Evolutionary conservation across 2,113 vertebrate species (phyloP), one percentile per base, ranked within the genome.

Genomic region (Mola mola): DNA sequence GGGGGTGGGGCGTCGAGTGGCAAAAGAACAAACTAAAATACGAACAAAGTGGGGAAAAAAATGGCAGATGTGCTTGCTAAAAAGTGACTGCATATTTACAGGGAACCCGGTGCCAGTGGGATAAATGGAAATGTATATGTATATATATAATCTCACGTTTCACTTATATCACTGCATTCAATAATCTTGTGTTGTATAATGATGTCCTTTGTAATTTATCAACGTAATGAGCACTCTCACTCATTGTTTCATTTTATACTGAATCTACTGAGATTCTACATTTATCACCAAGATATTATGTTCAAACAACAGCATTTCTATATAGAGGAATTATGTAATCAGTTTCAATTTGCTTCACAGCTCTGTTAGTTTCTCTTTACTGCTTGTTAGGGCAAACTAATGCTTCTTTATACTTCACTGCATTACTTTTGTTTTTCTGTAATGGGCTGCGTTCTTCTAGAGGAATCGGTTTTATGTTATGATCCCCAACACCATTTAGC

Each of bases 41-140:
- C 16, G 59, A 51, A 71, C 47, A 24, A 37, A 57, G 67, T 17
- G 19, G 51, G 25, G 41, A 55, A 66, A 68, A 1, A 69, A 56
- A 46, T 19, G n/a, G 31, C 13, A 43, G 49, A 20, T 5, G 28
- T 48, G 29, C 38, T 40, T 43, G 64, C 20, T 57, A n/a, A n/a
- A n/a, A n/a, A n/a, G n/a, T n/a, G n/a, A n/a, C n/a, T n/a, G n/a
- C n/a, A n/a, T n/a, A n/a, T n/a, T n/a, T n/a, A n/a, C n/a, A n/a
- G n/a, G n/a, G n/a, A n/a, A n/a, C n/a, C n/a, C n/a, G n/a, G n/a
- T n/a, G n/a, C n/a, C n/a, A 36, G 33, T 33, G 17, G 12, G 29
- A 63, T 53, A 8, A 47, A 59, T 50, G 28, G 21, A 68, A 78
- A 65, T 26, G 40, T 19, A 38, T 33, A 52, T 26, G 36, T n/a